phyloP scores from a whole-genome alignment of 2,888 invertebrate species.

The Xanthostigma xanthostigma region DNA sequence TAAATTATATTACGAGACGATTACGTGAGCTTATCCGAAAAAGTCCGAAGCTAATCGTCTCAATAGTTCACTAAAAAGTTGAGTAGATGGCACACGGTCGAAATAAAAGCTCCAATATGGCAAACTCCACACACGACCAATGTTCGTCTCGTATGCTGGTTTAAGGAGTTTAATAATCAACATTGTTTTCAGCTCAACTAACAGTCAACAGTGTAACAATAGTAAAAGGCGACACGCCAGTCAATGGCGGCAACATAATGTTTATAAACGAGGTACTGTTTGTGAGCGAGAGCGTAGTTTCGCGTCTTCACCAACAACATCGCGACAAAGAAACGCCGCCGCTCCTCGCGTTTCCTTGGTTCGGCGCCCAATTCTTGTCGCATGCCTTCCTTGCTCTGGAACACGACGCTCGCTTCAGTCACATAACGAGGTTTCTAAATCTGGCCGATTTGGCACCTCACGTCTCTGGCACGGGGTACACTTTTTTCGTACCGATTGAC shows the following conservation, averaged over 20 bases:
- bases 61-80: too few relatives aligned
- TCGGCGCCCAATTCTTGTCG: conserved; percentile 45
- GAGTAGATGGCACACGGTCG: too few relatives aligned
- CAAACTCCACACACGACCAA: too few relatives aligned
- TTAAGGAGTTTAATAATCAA: too few relatives aligned
- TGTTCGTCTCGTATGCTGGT: too few relatives aligned
- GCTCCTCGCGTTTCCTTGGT: conserved; percentile 46
- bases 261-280: conserved; percentile 46
- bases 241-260: conserved; percentile 44
- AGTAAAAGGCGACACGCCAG: conserved; percentile 41
- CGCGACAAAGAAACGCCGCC: conserved; percentile 50
- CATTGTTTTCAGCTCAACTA: conserved; percentile 28
- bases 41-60: too few relatives aligned
- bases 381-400: conserved; percentile 45
- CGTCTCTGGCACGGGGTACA: conserved; percentile 47
- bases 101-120: too few relatives aligned
- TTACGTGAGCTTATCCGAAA: too few relatives aligned
- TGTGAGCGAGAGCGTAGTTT: conserved; percentile 44
- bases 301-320: conserved; percentile 44
- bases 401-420: conserved; percentile 37
- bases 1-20: too few relatives aligned
- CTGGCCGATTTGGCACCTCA: conserved; percentile 44
- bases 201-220: conserved; percentile 43
- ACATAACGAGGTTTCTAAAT: conserved; percentile 45
- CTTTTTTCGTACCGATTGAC: conserved; percentile 55